Base-by-base conservation (phyloP, 2,797 vertebrate species). In the Enteromius thamalakanensis region DNA sequence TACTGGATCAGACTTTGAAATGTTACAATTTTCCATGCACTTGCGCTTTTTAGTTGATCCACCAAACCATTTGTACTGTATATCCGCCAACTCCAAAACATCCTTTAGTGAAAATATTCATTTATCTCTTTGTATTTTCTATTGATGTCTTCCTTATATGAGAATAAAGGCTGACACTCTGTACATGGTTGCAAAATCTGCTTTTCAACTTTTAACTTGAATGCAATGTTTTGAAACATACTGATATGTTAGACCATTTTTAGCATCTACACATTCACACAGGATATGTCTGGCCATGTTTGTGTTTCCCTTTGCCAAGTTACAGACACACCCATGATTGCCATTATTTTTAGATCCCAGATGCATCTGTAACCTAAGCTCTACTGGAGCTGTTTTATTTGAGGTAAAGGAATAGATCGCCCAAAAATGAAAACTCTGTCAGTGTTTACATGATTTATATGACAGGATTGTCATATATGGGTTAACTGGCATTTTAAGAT, bases 231-330 rank as follows among this genome's bases (percentile, higher is more conserved):
- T 60, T 9, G 34, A 80, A 32, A 47, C 58, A 8, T 15, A 23
- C 21, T 79, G 11, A 9, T 6, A 67, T 17, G 29, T 68, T 12
- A 10, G 19, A 32, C 26, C 2, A 23, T 75, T 75, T 75, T 23
- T 60, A 62, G 75, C 9, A 11, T 62, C n/a, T 45, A 14, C 23
- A 62, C 34, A 42, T 29, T 77, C 23, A 29, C 75, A 45, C 12
- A 14, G 4, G 23, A 17, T 64, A 15, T 26, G 58, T 64, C 23
- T 47, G 34, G 58, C 32, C 70, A 40, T 81, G 70, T 74, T 74
- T 81, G 79, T 80, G 26, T 81, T 64, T 64, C 45, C 21, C 29
- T 62, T 81, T 75, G 45, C 80, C 45, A 81, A 75, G 80, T 64
- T 17, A 81, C 80, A 51, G 70, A 37, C 53, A 71, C 67, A 34